phyloP scores from a whole-genome alignment of 2,113 vertebrate species.

The Oryzias celebensis region DNA sequence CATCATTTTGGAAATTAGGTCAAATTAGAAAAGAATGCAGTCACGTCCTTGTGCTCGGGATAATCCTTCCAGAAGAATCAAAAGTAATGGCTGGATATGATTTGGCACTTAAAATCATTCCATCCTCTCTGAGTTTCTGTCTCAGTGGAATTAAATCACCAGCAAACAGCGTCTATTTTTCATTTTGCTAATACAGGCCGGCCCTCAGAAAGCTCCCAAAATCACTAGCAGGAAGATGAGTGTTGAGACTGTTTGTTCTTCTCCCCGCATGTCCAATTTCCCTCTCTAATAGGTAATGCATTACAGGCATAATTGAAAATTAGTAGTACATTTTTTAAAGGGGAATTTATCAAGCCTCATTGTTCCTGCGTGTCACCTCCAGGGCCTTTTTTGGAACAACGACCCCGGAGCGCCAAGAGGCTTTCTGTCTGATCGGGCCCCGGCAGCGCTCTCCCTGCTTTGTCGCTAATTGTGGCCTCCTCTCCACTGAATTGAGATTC shows the following conservation, averaged over 20 bases:
- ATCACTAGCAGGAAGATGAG: conserved; percentile 55
- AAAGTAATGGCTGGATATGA: conserved; percentile 53
- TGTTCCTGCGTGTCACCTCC: conserved; percentile 97
- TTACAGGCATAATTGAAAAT: conserved; percentile 99
- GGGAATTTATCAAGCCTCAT: conserved; percentile 99
- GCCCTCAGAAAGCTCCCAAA: conserved; percentile 39
- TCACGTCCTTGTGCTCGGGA: conserved; percentile 30
- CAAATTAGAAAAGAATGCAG: conserved; percentile 53
- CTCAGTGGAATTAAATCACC: conserved; percentile 43
- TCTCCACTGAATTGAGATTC: conserved; percentile 98
- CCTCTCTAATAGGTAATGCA: conserved; percentile 92
- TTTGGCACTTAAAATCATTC: conserved; percentile 29
- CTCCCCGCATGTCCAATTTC: conserved; percentile 89
- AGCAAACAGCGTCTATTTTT: conserved; percentile 39
- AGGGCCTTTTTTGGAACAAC: conserved; percentile 92
- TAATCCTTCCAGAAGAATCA: conserved; percentile 50
- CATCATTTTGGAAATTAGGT: conserved; percentile 43
- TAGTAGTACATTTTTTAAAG: conserved; percentile 89
- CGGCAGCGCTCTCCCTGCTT: conserved; percentile 86
- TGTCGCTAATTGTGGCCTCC: conserved; percentile 98
- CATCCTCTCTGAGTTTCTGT: conserved; percentile 18
- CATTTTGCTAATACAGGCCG: conserved; percentile 57
- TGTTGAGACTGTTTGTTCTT: conserved; percentile 75
- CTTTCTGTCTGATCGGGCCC: conserved; percentile 80
- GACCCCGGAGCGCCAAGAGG: conserved; percentile 89